Evolutionary conservation across 1,140 invertebrate species (phyloP), one percentile per base, ranked within the genome.

Genomic region (Patella vulgata): DNA sequence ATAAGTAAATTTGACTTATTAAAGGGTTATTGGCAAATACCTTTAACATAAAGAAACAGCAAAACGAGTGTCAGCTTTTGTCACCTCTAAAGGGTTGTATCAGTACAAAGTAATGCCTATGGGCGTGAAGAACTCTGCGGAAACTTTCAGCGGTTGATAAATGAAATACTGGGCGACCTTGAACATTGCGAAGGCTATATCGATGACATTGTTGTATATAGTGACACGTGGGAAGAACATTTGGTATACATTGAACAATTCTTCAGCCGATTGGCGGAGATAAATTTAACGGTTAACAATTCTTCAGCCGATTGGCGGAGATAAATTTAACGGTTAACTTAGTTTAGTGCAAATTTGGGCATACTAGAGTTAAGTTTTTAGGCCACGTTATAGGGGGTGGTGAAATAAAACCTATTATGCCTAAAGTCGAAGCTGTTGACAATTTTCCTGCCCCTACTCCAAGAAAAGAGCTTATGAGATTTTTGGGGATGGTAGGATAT

Each of bases 121-220:
- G 63, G 85, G 86, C 23, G 51, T 86, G 12, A 64, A 64, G 31
- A 85, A 84, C 64, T 70, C 80, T 17, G 72, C 79, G 6, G 64
- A 77, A 17, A 71, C 79, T 88, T 87, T 59, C 84, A 87, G 68
- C 50, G 86, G 12, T 80, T 84, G 14, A 86, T 89, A 14, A 59
- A 48, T 28, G 3, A 12, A 33, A 39, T 63, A 8, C 23, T 63
- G 1, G 36, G 42, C 19, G 21, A 47, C 1, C 3, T 98, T 89
- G 89, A 64, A 12, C 9, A 52, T 54, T 48, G 30, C 14, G 30
- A 42, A 23, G 40, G 50, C 5, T 69, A 65, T 40, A 56, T 66
- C 28, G 47, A 70, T 66, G 63, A 59, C 31, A 44, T 61, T 21
- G 28, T 62, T 14, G 28, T 64, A 3, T 47, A 39, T 46, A 42